Percentiles rank a stretch among this genome's conserved stretches.
Conservation (phyloP, 2,113 vertebrate species). For the Mobula hypostoma region DNA sequence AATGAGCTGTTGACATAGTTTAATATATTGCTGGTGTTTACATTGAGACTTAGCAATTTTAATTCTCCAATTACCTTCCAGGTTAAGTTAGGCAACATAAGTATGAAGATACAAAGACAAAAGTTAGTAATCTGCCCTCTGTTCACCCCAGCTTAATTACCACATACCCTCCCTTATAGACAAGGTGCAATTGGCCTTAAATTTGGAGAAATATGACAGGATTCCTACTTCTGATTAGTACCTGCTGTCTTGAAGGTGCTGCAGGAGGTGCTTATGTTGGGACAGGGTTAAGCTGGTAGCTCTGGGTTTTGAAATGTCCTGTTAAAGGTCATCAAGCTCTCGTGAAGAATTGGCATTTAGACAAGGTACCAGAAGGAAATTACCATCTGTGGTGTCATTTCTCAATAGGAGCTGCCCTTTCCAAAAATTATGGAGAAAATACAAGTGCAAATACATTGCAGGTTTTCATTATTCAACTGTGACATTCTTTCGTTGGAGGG, state of each 20-base stretch:
- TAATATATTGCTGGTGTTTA: neutral
- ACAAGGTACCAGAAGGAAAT: neutral
- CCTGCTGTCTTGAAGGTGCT: neutral
- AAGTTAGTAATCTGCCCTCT: too few relatives aligned
- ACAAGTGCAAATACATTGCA: neutral
- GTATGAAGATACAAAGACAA: neutral
- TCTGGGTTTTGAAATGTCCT: neutral
- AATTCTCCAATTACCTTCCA: neutral
- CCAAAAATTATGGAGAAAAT: neutral
- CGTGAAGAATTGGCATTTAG: neutral
- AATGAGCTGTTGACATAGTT: neutral
- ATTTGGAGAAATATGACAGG: neutral
- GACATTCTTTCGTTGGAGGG: neutral
- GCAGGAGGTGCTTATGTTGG: neutral
- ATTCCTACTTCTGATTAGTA: neutral
- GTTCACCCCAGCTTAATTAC: neutral
- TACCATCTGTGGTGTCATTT: neutral
- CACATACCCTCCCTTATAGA: neutral
- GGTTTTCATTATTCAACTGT: neutral
- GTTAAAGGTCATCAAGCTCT: neutral
- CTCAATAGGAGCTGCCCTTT: neutral
- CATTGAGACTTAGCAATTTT: neutral
- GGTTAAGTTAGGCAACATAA: neutral
- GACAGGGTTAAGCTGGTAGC: neutral
- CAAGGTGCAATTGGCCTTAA: too few relatives aligned